A percentile compares a stretch with the other conserved stretches of the same genome.
phyloP scores from a whole-genome alignment of 2,888 invertebrate species.

The Lasioglossum oenotherae region DNA sequence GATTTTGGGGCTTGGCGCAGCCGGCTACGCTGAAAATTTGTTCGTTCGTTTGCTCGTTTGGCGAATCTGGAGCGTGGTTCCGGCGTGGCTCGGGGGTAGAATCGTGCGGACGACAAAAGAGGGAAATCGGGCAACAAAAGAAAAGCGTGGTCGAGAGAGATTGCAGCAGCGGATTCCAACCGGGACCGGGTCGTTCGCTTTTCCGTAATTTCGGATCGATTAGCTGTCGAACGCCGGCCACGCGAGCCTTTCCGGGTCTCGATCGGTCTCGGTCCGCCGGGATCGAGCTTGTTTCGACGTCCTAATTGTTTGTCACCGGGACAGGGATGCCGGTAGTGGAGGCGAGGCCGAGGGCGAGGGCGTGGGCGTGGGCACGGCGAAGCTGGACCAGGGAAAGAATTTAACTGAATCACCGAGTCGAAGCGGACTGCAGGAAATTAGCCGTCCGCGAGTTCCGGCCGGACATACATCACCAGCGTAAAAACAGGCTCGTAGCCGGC shows the following conservation, averaged over 20 bases:
- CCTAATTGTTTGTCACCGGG: constrained; percentile 40
- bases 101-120: constrained; percentile 13
- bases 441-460: constrained; percentile 4
- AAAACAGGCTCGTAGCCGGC: constrained; percentile 17
- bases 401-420: constrained; percentile 23
- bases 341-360: neutral
- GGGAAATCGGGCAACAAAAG: constrained; percentile 11
- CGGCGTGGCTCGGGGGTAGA: neutral
- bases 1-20: neutral
- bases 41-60: constrained; percentile 3
- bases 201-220: constrained; percentile 50
- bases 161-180: constrained; percentile 26
- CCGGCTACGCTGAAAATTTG: constrained; percentile 16
- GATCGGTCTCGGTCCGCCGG: constrained; percentile 27
- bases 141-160: constrained; percentile 5
- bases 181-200: constrained; percentile 17
- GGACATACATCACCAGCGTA: constrained; percentile 19
- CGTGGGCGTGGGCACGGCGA: neutral
- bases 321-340: neutral
- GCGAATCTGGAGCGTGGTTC: constrained; percentile 19
- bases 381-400: neutral
- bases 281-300: constrained; percentile 27
- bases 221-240: constrained; percentile 36
- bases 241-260: constrained; percentile 26
- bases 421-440: constrained; percentile 29